A percentile compares a stretch with the other conserved stretches of the same genome.
These are phyloP conservation scores for Gopherus flavomarginatus DNA, from an alignment of 2,113 vertebrate genomes.

Conservation along the genomic window DNA sequence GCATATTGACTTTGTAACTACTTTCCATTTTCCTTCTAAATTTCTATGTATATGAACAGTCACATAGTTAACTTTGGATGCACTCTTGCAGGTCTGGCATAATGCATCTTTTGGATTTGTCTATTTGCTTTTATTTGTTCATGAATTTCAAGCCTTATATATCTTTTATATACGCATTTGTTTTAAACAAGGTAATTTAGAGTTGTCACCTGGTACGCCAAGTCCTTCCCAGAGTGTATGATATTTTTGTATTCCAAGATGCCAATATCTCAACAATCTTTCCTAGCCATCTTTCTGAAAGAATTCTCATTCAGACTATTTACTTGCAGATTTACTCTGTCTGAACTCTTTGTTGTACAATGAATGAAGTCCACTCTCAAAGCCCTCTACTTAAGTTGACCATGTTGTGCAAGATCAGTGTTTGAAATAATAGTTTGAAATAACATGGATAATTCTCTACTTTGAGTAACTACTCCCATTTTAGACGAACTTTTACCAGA, in stretches of 20 bases:
- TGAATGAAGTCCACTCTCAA: not conserved
- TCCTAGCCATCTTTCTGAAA: not conserved
- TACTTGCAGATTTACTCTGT: not conserved
- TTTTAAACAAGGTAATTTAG: not conserved
- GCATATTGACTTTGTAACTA: fast-evolving
- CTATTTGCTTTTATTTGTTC: not conserved
- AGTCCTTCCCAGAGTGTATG: not conserved
- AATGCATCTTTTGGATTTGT: not conserved
- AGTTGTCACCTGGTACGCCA: not conserved
- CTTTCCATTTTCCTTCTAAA: slow-evolving; percentile 10
- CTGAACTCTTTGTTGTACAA: not conserved
- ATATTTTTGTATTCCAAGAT: not conserved
- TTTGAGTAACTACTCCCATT: not conserved
- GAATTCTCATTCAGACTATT: not conserved
- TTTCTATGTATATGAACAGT: slow-evolving; percentile 11
- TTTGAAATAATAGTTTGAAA: slow-evolving; percentile 1
- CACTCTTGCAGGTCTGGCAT: not conserved
- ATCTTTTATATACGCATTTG: not conserved
- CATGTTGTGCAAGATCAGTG: not conserved
- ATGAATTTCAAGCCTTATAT: not conserved
- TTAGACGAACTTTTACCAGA: not conserved
- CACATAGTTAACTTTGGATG: not conserved
- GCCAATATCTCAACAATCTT: slow-evolving; percentile 1
- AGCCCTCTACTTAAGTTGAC: not conserved
- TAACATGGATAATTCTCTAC: not conserved